phyloP scores from a whole-genome alignment of 2,888 invertebrate genomes.

The Dastarcus helophoroides region DNA sequence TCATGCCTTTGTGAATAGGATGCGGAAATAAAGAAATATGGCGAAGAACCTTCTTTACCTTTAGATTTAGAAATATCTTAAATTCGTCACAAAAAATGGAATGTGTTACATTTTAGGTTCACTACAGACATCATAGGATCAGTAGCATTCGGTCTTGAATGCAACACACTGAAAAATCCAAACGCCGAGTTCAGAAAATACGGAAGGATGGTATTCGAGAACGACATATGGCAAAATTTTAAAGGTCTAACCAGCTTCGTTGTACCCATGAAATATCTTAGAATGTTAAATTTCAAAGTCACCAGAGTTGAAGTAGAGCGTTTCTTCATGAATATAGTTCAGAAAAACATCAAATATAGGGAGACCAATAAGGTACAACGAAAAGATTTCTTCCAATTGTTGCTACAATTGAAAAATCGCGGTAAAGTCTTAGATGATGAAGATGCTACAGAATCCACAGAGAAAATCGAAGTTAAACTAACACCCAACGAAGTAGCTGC shows the following conservation, averaged over 20 bases:
- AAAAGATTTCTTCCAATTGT: conserved; percentile 44
- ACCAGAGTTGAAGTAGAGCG: conserved; percentile 18
- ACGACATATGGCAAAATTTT: background rate
- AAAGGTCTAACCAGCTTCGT: background rate
- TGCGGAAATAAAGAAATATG: no score
- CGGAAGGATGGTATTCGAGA: conserved; percentile 17
- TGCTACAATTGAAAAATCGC: conserved; percentile 36
- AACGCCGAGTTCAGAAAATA: conserved; percentile 37
- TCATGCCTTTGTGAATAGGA: no score
- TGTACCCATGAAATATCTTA: background rate
- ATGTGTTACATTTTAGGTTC: no score
- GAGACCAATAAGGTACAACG: conserved; percentile 36
- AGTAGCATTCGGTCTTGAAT: conserved; percentile 46
- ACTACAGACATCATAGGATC: conserved; percentile 44
- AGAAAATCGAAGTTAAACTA: conserved; percentile 7
- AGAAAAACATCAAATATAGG: conserved; percentile 35
- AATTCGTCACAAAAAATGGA: no score
- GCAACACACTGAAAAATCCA: conserved; percentile 42
- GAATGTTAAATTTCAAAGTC: conserved; percentile 15
- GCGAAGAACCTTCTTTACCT: no score
- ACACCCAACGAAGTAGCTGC: conserved; percentile 30
- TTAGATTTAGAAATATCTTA: no score
- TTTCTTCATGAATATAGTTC: conserved; percentile 37
- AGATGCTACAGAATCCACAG: conserved; percentile 19
- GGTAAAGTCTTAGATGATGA: conserved; percentile 29